Percentiles rank a stretch among this genome's conserved stretches.
Evolutionary conservation across 2,113 vertebrate genomes (phyloP).

Genomic region (Blennius ocellaris): DNA sequence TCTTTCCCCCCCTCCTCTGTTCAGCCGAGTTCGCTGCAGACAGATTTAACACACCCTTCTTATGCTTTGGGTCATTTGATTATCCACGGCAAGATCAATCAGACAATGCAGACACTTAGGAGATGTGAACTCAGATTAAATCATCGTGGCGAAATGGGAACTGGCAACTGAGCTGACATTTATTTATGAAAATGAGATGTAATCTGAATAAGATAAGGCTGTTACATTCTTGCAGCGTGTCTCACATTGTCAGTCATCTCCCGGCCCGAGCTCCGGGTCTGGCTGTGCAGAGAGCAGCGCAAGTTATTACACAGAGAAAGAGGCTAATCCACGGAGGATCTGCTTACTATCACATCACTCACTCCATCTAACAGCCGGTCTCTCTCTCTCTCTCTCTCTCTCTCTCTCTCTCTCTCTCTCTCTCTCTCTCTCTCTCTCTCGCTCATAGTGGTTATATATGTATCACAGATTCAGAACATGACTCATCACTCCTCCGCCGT

Average conservation of each 20-base stretch:
- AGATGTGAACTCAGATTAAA: neutral
- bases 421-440: slow-evolving; percentile 15
- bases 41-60: slow-evolving; percentile 4
- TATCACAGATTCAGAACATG: slow-evolving; percentile 53
- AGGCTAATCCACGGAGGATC: slow-evolving; percentile 45
- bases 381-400: slow-evolving; percentile 7
- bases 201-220: slow-evolving; percentile 21
- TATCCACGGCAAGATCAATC: neutral
- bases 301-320: slow-evolving; percentile 40
- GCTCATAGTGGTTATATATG: slow-evolving; percentile 47
- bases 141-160: slow-evolving; percentile 21
- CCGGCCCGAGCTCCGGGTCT: slow-evolving; percentile 8
- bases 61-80: slow-evolving; percentile 8
- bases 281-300: slow-evolving; percentile 26
- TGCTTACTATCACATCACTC: slow-evolving; percentile 59
- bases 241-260: slow-evolving; percentile 10
- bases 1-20: slow-evolving; percentile 5
- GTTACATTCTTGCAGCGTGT: slow-evolving; percentile 5
- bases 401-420: slow-evolving; percentile 5
- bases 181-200: slow-evolving; percentile 24
- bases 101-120: neutral
- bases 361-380: slow-evolving; percentile 44
- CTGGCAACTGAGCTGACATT: neutral
- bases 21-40: slow-evolving; percentile 6
- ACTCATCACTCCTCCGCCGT: slow-evolving; percentile 54